Conservation (phyloP, 2,113 vertebrate species). For the Lichenostomus cassidix region DNA sequence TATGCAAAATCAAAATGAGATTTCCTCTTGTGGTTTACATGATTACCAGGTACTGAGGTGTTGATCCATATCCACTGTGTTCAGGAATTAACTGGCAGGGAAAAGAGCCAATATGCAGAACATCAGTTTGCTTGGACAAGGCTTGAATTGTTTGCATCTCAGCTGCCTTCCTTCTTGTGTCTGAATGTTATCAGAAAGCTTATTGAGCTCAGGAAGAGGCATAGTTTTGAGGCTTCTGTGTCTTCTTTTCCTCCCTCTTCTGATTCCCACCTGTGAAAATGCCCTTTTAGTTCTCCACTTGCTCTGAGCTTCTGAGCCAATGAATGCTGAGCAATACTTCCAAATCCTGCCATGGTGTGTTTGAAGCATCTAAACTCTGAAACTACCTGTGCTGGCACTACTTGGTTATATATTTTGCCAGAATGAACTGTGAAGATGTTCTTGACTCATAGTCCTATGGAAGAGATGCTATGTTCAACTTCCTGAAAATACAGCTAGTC, state of each 20-base stretch:
- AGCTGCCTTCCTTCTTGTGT: neutral
- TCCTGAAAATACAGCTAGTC: neutral
- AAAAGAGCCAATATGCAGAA: neutral
- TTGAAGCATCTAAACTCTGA: neutral
- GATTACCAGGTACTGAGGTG: neutral
- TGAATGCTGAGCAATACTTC: neutral
- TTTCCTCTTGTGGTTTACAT: neutral
- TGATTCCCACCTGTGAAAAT: neutral
- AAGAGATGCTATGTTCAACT: neutral
- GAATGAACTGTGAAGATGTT: slow-evolving; percentile 5
- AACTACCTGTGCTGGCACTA: neutral
- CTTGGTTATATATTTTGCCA: neutral
- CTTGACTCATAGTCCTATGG: neutral
- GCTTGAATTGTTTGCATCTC: neutral
- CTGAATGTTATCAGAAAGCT: neutral
- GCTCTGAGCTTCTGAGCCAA: neutral
- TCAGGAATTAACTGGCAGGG: neutral
- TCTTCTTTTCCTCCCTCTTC: neutral
- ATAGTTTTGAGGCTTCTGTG: neutral
- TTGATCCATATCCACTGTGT: neutral
- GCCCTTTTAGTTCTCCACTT: neutral
- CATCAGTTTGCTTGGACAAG: neutral
- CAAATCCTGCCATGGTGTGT: neutral
- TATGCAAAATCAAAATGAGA: neutral
- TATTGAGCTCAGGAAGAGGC: neutral